Percentiles rank a stretch among this genome's conserved stretches.
Evolutionary conservation across 2,113 vertebrate species (phyloP).

Genomic region (Rhynchopsitta pachyrhyncha): DNA sequence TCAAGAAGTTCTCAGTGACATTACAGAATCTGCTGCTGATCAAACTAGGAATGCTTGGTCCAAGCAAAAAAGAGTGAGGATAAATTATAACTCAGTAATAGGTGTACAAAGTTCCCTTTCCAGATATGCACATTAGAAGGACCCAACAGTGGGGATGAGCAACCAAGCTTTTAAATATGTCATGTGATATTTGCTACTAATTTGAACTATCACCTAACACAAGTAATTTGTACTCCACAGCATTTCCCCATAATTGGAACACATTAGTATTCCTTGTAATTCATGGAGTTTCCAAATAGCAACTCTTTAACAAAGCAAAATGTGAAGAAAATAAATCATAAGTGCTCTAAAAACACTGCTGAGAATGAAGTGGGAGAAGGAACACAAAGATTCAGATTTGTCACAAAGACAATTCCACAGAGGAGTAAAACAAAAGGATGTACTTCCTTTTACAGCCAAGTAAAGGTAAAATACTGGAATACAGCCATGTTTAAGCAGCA

Average conservation of each 20-base stretch:
- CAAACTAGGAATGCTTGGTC: background rate
- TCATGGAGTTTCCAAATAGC: background rate
- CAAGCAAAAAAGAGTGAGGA: background rate
- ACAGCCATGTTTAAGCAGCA: background rate
- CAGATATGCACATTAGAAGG: background rate
- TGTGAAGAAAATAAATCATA: background rate
- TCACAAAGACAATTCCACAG: background rate
- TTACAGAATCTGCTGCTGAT: background rate
- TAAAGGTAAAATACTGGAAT: background rate
- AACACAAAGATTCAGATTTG: background rate
- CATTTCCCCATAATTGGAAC: accelerated
- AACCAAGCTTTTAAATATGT: background rate
- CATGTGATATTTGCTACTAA: background rate
- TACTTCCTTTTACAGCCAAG: background rate
- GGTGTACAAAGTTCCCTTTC: background rate
- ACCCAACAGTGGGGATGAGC: background rate
- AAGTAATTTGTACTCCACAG: background rate
- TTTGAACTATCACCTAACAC: background rate
- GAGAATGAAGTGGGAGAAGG: background rate
- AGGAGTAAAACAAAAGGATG: background rate
- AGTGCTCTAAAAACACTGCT: background rate
- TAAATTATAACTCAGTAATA: background rate
- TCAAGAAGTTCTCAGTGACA: background rate
- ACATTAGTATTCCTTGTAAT: background rate
- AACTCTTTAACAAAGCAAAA: background rate